phyloP scores from a whole-genome alignment of 2,113 vertebrate species.

The Mirounga angustirostris region DNA sequence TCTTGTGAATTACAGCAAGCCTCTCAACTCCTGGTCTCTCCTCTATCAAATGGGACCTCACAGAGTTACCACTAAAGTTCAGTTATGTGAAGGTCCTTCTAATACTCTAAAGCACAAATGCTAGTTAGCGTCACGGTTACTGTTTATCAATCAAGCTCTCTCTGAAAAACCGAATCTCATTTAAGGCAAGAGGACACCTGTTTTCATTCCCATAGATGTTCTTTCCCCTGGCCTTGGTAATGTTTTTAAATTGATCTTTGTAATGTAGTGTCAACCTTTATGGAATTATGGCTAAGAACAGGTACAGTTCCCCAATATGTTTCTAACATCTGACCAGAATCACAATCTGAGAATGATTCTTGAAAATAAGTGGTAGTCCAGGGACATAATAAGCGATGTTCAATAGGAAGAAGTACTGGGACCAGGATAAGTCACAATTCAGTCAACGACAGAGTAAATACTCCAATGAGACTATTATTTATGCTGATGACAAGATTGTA shows the following conservation, averaged over 20 bases:
- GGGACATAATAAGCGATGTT: not conserved
- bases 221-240: constrained; percentile 29
- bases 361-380: not conserved
- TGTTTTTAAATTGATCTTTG: constrained; percentile 11
- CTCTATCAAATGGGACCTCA: not conserved
- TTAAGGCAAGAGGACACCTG: not conserved
- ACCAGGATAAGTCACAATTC: not conserved
- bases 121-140: not conserved
- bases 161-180: not conserved
- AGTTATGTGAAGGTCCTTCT: not conserved
- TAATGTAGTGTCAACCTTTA: not conserved
- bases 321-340: not conserved
- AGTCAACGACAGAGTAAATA: not conserved
- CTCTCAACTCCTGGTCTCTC: not conserved
- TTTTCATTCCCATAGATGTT: not conserved
- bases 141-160: not conserved
- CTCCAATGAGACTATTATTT: not conserved
- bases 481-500: not conserved
- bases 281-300: not conserved
- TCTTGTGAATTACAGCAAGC: not conserved
- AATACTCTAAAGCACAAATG: not conserved
- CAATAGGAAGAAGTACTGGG: not conserved
- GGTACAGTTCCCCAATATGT: not conserved
- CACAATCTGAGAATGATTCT: not conserved
- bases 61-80: not conserved